Evolutionary conservation across 2,797 vertebrate species (phyloP).

Genomic region (Acanthornis magna): DNA sequence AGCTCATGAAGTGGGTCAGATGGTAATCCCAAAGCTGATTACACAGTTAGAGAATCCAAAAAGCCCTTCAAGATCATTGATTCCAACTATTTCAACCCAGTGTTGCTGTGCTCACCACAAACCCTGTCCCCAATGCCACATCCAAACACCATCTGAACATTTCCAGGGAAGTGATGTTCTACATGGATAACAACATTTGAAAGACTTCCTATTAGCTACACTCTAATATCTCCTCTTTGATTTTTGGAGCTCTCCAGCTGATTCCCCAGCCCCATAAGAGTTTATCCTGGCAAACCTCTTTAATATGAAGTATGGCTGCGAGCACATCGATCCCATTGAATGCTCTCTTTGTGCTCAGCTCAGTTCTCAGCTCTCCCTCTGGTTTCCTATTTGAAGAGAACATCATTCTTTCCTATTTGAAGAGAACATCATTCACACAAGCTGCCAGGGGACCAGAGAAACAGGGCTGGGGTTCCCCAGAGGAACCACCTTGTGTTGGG

Average conservation of each 20-base stretch:
- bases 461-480: background rate
- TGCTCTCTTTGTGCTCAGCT: background rate
- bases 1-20: background rate
- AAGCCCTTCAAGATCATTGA: background rate
- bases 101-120: background rate
- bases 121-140: background rate
- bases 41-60: background rate
- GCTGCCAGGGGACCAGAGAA: background rate
- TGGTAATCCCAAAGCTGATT: background rate
- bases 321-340: rapidly evolving
- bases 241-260: background rate
- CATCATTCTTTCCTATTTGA: background rate
- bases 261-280: background rate
- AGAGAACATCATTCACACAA: background rate
- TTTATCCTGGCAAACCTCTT: background rate
- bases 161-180: background rate
- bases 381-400: background rate
- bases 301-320: background rate
- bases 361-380: background rate
- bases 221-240: background rate
- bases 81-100: background rate
- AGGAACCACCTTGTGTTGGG: rapidly evolving
- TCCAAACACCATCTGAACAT: background rate
- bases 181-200: rapidly evolving
- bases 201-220: background rate